Conservation (phyloP, 2,113 vertebrate species). For the Myxocyprinus asiaticus region DNA sequence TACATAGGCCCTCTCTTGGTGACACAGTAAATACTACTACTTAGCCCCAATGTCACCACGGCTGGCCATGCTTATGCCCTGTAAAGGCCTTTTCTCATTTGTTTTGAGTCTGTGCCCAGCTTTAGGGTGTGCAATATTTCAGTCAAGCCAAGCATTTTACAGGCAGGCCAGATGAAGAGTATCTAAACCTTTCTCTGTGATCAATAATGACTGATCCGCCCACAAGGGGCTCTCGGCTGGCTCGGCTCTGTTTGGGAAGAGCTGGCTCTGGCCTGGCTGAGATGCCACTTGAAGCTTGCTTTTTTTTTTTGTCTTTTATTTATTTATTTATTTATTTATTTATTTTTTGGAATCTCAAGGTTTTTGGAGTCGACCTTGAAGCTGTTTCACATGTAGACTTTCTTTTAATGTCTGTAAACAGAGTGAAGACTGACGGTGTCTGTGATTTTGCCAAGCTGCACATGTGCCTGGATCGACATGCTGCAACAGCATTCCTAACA, state of each 20-base stretch:
- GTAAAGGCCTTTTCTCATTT: conserved; percentile 56
- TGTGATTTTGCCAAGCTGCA: too few relatives aligned
- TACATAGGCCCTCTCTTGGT: background rate
- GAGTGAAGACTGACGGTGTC: too few relatives aligned
- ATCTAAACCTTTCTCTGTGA: conserved; percentile 41
- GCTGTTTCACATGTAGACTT: too few relatives aligned
- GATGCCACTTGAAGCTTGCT: too few relatives aligned
- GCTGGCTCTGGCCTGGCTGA: background rate
- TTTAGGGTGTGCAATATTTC: conserved; percentile 62
- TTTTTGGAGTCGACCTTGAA: too few relatives aligned
- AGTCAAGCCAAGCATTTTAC: conserved; percentile 62
- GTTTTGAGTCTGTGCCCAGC: conserved; percentile 57
- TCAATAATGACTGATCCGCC: conserved; percentile 56
- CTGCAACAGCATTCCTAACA: too few relatives aligned
- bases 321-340: too few relatives aligned
- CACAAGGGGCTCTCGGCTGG: conserved; percentile 12
- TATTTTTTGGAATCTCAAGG: too few relatives aligned
- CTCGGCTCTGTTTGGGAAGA: background rate
- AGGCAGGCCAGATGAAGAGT: conserved; percentile 39
- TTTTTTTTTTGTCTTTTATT: too few relatives aligned
- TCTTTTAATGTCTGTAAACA: too few relatives aligned
- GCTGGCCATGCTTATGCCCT: conserved; percentile 37
- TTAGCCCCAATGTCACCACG: conserved; percentile 37
- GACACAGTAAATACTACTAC: too few relatives aligned
- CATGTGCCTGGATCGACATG: too few relatives aligned